Evolutionary conservation across 2,888 invertebrate genomes (phyloP).

Genomic region (Mythimna pallens): DNA sequence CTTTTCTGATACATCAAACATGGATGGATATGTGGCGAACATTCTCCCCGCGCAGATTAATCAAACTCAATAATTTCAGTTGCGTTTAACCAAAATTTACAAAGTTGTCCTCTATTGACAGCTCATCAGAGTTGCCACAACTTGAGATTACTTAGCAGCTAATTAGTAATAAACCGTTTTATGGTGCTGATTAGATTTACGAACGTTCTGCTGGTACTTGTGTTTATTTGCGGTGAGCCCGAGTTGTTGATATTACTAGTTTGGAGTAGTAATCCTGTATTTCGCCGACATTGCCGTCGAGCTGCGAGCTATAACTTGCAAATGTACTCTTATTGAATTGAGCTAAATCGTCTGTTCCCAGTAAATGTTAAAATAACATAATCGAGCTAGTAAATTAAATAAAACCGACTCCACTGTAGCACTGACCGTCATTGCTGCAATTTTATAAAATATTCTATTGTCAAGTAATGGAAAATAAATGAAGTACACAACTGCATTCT

Average conservation of each 20-base stretch:
- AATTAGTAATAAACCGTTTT: slow-evolving; percentile 56
- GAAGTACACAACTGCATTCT: not conserved
- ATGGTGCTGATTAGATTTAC: slow-evolving; percentile 58
- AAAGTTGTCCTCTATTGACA: slow-evolving; percentile 15
- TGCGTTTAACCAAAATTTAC: slow-evolving; percentile 17
- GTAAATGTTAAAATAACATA: not conserved
- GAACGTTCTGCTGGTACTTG: slow-evolving; percentile 39
- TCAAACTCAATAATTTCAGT: slow-evolving; percentile 20
- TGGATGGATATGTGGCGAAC: slow-evolving; percentile 14
- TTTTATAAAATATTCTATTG: not conserved
- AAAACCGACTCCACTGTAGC: not conserved
- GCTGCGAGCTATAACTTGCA: not conserved
- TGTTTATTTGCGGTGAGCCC: slow-evolving; percentile 21
- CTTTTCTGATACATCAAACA: slow-evolving; percentile 42
- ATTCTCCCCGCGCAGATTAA: not conserved
- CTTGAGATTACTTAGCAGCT: slow-evolving; percentile 27
- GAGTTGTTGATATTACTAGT: not conserved
- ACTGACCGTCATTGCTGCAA: not conserved
- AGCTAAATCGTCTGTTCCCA: not conserved
- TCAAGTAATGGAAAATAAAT: not conserved
- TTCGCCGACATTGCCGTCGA: not conserved
- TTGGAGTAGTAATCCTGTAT: not conserved
- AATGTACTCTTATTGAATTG: not conserved
- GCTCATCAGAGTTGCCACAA: slow-evolving; percentile 20
- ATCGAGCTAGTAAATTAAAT: slow-evolving; percentile 10